These are phyloP conservation scores for Pangasius sanitwongsei DNA, from an alignment of 2,797 vertebrate genomes.

Conservation along the genomic window DNA sequence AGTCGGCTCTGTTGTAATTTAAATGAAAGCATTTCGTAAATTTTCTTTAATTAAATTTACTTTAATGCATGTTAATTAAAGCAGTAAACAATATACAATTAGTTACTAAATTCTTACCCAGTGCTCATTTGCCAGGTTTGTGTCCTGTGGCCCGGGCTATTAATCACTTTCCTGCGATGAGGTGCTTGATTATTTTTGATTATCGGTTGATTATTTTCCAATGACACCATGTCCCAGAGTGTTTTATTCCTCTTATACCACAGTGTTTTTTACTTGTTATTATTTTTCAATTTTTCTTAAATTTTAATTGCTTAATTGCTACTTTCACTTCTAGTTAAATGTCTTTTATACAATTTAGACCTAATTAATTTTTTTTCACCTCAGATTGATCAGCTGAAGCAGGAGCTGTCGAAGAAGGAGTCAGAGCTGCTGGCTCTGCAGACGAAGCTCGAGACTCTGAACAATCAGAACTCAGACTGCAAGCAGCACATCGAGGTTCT, in stretches of 20 bases:
- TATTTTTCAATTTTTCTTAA: neutral
- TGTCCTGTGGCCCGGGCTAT: neutral
- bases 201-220: no score
- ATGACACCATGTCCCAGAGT: neutral
- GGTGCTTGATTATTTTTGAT: no score
- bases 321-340: neutral
- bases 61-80: neutral
- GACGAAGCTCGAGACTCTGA: constrained; percentile 98
- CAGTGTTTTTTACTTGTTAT: neutral
- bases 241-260: neutral
- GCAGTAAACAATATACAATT: neutral
- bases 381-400: constrained; percentile 97
- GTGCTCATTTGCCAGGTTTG: neutral
- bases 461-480: constrained; percentile 99
- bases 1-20: neutral
- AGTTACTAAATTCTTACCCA: neutral
- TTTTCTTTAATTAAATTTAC: neutral
- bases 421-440: constrained; percentile 98
- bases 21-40: neutral
- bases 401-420: constrained; percentile 98
- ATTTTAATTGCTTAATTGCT: neutral
- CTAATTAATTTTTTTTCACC: constrained; percentile 50
- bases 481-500: constrained; percentile 99
- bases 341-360: neutral
- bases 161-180: neutral